phyloP scores from a whole-genome alignment of 1,140 invertebrate genomes.

The Scaptomyza hsui region DNA sequence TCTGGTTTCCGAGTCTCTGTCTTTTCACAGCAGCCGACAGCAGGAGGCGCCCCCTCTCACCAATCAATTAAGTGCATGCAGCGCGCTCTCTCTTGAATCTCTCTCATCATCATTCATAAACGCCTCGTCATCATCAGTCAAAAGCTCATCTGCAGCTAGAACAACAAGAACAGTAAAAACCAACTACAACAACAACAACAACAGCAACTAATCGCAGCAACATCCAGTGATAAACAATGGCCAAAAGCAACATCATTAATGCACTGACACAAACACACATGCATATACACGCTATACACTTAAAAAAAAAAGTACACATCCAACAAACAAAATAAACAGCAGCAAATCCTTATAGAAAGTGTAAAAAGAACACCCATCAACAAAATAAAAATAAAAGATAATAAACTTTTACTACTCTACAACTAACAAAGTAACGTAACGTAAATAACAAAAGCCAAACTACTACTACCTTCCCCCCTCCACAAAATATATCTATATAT shows the following conservation, averaged over 20 bases:
- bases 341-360: slow-evolving; percentile 68
- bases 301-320: slow-evolving; percentile 6
- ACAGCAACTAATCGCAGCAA: slow-evolving; percentile 51
- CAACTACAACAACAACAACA: slow-evolving; percentile 34
- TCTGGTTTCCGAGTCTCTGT: slow-evolving; percentile 44
- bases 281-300: slow-evolving; percentile 38
- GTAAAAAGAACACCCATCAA: slow-evolving; percentile 73
- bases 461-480: slow-evolving; percentile 78
- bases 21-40: slow-evolving; percentile 42
- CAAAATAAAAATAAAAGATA: slow-evolving; percentile 35
- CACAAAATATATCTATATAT: slow-evolving; percentile 43
- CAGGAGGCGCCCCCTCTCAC: slow-evolving; percentile 34
- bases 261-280: slow-evolving; percentile 45
- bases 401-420: slow-evolving; percentile 26
- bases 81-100: slow-evolving; percentile 26
- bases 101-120: slow-evolving; percentile 12
- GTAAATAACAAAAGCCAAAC: slow-evolving; percentile 84
- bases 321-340: slow-evolving; percentile 53
- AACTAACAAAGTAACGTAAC: slow-evolving; percentile 77
- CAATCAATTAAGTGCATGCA: slow-evolving; percentile 34
- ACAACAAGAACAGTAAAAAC: slow-evolving; percentile 36
- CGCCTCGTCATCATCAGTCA: slow-evolving; percentile 41
- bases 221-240: slow-evolving; percentile 46
- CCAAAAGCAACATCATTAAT: slow-evolving; percentile 29
- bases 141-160: slow-evolving; percentile 57